Conservation (phyloP, 2,888 invertebrate species). For the Diogma glabrata region DNA sequence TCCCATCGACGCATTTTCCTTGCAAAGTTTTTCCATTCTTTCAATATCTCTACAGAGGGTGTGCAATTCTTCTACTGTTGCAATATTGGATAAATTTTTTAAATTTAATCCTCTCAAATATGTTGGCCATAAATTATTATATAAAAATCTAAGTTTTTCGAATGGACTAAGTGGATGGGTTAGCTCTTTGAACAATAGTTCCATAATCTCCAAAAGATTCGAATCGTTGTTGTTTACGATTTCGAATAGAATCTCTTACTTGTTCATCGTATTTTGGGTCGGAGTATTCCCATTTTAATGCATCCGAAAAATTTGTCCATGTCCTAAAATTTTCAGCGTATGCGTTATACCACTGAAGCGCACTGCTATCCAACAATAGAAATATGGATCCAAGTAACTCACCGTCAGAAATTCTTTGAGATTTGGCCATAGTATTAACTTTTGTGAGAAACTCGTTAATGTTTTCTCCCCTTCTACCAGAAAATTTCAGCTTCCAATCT, state of each 20-base stretch:
- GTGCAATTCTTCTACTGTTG: not conserved
- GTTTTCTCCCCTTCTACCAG: not conserved
- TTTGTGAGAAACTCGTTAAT: not conserved
- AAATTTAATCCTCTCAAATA: not conserved
- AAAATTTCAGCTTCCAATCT: not conserved
- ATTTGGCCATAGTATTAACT: not conserved
- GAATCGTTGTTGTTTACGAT: not conserved
- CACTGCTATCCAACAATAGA: not conserved
- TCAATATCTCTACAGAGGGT: not conserved
- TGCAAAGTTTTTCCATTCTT: not conserved
- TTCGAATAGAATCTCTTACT: not conserved
- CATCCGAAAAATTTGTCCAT: not conserved
- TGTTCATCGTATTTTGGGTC: not conserved
- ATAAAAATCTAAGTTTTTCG: not conserved
- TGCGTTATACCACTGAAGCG: not conserved
- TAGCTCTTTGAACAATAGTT: not conserved
- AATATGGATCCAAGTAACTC: not conserved
- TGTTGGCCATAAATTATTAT: not conserved
- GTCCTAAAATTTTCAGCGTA: not conserved
- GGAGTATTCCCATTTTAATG: not conserved
- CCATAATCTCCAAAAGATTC: not conserved
- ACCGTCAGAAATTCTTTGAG: not conserved
- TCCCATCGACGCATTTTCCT: not conserved
- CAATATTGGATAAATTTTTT: not conserved
- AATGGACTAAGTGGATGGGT: not conserved